Conservation (phyloP, 2,113 vertebrate species). For the Geothlypis trichas region DNA sequence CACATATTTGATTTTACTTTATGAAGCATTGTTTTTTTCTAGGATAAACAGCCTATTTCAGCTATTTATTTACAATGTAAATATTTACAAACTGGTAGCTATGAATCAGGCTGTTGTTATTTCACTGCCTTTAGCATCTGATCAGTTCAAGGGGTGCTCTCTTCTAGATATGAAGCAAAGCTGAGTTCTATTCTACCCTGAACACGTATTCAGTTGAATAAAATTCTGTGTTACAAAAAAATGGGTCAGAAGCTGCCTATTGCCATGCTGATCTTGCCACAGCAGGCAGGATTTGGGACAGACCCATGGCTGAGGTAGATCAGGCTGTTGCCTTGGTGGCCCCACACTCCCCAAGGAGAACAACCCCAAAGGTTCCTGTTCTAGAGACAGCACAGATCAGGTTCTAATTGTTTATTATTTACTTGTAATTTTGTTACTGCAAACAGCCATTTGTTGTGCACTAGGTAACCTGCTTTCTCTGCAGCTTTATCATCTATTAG, state of each 20-base stretch:
- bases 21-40: neutral
- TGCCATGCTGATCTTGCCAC: neutral
- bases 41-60: neutral
- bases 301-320: neutral
- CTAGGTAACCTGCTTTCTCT: neutral
- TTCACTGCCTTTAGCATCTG: neutral
- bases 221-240: neutral
- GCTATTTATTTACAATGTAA: neutral
- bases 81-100: neutral
- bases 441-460: neutral
- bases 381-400: neutral
- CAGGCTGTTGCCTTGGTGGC: neutral
- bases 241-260: neutral
- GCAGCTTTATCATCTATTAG: neutral
- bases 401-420: neutral
- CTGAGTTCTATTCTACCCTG: neutral
- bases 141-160: neutral
- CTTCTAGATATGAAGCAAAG: neutral
- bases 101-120: neutral
- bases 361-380: neutral
- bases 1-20: neutral
- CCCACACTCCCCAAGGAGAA: accelerated
- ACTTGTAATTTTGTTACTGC: neutral
- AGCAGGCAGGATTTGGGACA: neutral
- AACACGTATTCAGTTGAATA: neutral